Conservation (phyloP, 2,888 invertebrate species). For the Athalia circularis region DNA sequence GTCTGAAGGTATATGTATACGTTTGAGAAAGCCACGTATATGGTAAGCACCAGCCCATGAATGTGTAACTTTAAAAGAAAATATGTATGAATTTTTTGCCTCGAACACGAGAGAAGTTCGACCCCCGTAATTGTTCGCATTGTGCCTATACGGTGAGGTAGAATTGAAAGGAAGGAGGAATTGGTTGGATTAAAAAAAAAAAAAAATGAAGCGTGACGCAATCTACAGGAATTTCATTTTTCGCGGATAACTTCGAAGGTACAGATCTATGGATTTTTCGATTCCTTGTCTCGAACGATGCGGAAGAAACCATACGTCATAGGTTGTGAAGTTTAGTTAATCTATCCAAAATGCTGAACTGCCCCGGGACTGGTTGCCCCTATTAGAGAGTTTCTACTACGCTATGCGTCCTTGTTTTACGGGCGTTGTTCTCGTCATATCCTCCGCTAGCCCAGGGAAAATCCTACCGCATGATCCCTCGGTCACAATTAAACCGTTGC, state of each 20-base stretch:
- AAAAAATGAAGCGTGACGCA: too few relatives aligned
- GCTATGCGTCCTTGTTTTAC: conserved; percentile 49
- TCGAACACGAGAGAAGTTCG: too few relatives aligned
- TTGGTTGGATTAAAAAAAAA: too few relatives aligned
- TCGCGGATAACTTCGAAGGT: too few relatives aligned
- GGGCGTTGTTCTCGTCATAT: conserved; percentile 15
- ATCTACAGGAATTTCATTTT: too few relatives aligned
- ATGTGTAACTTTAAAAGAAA: neutral
- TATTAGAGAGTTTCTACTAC: conserved; percentile 54
- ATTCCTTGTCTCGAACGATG: too few relatives aligned
- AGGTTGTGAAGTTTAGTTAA: conserved; percentile 42
- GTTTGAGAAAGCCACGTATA: conserved; percentile 3
- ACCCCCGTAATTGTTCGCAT: too few relatives aligned
- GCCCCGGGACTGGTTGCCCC: conserved; percentile 58
- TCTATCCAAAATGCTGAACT: conserved; percentile 54
- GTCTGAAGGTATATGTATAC: too few relatives aligned
- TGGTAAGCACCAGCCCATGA: neutral
- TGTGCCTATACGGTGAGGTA: too few relatives aligned
- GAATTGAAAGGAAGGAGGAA: too few relatives aligned
- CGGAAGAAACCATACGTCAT: too few relatives aligned
- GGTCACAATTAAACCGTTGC: conserved; percentile 58
- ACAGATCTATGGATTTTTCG: too few relatives aligned
- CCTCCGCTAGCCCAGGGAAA: conserved; percentile 16
- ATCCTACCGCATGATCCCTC: conserved; percentile 48
- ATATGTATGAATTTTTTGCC: neutral